phyloP scores from a whole-genome alignment of 2,797 vertebrate species.

The Sebastes wilsoni region DNA sequence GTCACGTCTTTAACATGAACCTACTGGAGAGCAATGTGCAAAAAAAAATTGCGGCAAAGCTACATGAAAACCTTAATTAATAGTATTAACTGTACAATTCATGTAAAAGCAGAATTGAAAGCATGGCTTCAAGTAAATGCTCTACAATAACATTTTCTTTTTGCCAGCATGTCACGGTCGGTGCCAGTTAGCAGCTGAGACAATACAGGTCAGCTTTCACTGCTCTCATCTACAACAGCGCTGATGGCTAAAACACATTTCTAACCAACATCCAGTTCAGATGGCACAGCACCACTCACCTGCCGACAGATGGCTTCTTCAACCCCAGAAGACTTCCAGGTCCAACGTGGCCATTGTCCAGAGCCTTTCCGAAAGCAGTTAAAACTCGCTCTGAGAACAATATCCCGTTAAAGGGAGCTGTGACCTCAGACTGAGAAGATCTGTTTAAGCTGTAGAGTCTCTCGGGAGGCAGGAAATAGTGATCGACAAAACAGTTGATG shows the following conservation, averaged over 20 bases:
- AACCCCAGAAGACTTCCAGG: slow-evolving; percentile 6
- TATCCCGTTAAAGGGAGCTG: slow-evolving; percentile 16
- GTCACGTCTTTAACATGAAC: background rate
- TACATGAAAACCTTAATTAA: background rate
- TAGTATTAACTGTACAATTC: background rate
- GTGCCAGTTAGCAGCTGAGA: background rate
- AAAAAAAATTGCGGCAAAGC: background rate
- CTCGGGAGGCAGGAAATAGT: slow-evolving; percentile 13
- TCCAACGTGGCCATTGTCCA: slow-evolving; percentile 22
- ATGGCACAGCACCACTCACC: slow-evolving; percentile 1
- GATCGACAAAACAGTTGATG: slow-evolving; percentile 54
- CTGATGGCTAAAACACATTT: slow-evolving; percentile 33
- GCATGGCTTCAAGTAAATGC: background rate
- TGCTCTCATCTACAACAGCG: background rate
- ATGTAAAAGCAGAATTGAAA: background rate
- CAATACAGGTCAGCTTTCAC: background rate
- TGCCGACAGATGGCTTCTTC: slow-evolving; percentile 33
- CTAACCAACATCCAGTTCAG: background rate
- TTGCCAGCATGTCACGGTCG: background rate
- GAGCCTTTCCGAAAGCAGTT: slow-evolving; percentile 22
- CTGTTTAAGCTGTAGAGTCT: slow-evolving; percentile 26
- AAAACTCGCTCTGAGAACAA: slow-evolving; percentile 21
- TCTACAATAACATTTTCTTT: background rate
- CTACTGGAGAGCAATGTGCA: background rate
- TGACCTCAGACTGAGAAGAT: slow-evolving; percentile 24